Conservation (phyloP, 2,888 invertebrate genomes). For the Scaptomyza reducta region DNA sequence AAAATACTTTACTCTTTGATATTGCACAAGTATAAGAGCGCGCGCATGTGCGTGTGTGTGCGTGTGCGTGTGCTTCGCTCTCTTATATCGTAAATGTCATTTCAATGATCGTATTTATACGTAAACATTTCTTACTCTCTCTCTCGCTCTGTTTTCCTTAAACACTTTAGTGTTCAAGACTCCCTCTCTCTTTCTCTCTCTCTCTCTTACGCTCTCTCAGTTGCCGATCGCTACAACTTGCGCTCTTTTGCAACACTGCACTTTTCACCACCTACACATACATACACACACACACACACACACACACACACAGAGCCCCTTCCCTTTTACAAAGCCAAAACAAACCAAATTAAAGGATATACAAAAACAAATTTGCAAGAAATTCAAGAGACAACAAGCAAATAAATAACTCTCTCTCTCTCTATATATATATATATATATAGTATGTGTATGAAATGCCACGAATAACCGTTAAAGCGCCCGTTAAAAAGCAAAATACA, state of each 20-base stretch:
- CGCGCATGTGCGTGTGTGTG: slow-evolving; percentile 30
- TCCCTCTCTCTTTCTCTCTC: slow-evolving; percentile 17
- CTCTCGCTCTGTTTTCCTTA: neutral
- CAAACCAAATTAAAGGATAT: slow-evolving; percentile 20
- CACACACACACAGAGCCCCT: slow-evolving; percentile 13
- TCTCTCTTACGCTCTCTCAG: slow-evolving; percentile 2
- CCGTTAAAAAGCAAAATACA: slow-evolving; percentile 15
- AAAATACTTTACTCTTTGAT: slow-evolving; percentile 12
- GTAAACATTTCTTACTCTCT: neutral
- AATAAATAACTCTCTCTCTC: neutral
- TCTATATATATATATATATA: neutral
- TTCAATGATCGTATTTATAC: neutral
- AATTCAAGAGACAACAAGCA: slow-evolving; percentile 26
- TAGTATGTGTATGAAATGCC: slow-evolving; percentile 16
- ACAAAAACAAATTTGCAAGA: slow-evolving; percentile 17
- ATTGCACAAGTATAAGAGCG: slow-evolving; percentile 33
- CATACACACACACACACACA: slow-evolving; percentile 25
- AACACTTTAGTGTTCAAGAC: neutral
- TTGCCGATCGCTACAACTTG: neutral
- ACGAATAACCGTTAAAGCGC: slow-evolving; percentile 22
- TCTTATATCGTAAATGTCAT: slow-evolving; percentile 1
- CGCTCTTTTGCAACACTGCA: slow-evolving; percentile 25
- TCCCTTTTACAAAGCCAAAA: slow-evolving; percentile 35
- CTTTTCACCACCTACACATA: neutral
- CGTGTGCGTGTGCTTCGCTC: too few species aligned